phyloP scores from a whole-genome alignment of 2,113 vertebrate species.

The Stigmatopora argus region DNA sequence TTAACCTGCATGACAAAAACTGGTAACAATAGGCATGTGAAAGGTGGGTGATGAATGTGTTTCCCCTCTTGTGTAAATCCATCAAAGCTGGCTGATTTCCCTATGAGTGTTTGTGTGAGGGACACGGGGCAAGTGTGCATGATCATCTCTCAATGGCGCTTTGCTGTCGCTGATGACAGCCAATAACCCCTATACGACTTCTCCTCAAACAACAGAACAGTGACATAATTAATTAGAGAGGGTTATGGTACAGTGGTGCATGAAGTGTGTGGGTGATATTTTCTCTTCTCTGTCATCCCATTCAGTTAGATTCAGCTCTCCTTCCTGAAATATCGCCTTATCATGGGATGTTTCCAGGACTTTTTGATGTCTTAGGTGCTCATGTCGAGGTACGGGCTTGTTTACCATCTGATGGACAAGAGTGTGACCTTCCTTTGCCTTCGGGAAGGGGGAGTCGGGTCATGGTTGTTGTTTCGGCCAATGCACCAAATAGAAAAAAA shows the following conservation, averaged over 20 bases:
- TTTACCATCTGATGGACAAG: too few species aligned
- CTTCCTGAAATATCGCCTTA: too few species aligned
- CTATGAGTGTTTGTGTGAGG: constrained; percentile 14
- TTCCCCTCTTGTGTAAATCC: constrained; percentile 34
- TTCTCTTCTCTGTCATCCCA: not conserved
- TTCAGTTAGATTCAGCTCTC: too few species aligned
- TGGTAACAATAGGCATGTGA: constrained; percentile 35
- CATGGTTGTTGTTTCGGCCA: too few species aligned
- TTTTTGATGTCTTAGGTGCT: too few species aligned
- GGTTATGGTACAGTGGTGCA: not conserved
- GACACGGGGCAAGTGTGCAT: constrained; percentile 15
- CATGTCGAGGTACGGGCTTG: too few species aligned
- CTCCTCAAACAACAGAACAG: constrained; percentile 13
- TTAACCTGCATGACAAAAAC: constrained; percentile 27
- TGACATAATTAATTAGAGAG: constrained; percentile 15
- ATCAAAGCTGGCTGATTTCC: constrained; percentile 18
- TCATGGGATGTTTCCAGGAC: too few species aligned
- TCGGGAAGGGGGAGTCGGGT: too few species aligned
- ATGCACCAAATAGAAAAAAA: too few species aligned
- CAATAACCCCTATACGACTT: constrained; percentile 31
- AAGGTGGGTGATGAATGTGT: constrained; percentile 36
- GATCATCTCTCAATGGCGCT: constrained; percentile 27
- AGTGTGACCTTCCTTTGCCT: too few species aligned
- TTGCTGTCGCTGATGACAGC: constrained; percentile 26
- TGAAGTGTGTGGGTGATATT: not conserved